phyloP scores from a whole-genome alignment of 2,113 vertebrate species.

The Channa argus region DNA sequence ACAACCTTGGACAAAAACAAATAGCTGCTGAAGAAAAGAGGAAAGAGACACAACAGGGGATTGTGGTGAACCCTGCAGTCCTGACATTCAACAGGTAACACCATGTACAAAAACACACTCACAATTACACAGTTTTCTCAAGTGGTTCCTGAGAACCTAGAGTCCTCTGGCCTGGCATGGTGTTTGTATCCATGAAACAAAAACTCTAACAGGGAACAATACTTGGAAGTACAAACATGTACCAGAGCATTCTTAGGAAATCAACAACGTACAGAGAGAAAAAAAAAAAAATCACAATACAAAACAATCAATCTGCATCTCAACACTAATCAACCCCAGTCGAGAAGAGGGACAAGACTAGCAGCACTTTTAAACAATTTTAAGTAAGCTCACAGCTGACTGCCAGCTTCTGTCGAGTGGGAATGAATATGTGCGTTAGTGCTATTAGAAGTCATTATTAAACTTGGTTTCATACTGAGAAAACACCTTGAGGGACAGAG shows the following conservation, averaged over 20 bases:
- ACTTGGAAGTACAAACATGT: conserved; percentile 72
- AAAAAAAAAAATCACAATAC: conserved; percentile 16
- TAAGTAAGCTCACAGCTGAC: conserved; percentile 48
- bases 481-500: conserved; percentile 17
- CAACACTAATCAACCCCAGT: conserved; percentile 26
- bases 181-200: conserved; percentile 25
- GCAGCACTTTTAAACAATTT: conserved; percentile 35
- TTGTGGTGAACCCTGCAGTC: conserved; percentile 1
- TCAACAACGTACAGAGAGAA: conserved; percentile 50
- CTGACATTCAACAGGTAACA: conserved; percentile 28
- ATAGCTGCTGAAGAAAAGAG: conserved; percentile 15
- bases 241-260: conserved; percentile 52
- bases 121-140: conserved; percentile 3
- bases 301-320: conserved; percentile 47
- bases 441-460: conserved; percentile 1
- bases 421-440: conserved; percentile 23
- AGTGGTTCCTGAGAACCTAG: conserved; percentile 21
- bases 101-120: conserved; percentile 7
- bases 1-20: conserved; percentile 51
- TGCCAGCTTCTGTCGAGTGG: conserved; percentile 35
- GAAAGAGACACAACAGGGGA: conserved; percentile 30
- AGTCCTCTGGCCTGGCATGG: conserved; percentile 34
- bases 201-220: conserved; percentile 63
- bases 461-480: conserved; percentile 17
- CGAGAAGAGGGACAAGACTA: conserved; percentile 24